Conservation (phyloP, 2,797 vertebrate genomes). For the Acanthurus lineatus region DNA sequence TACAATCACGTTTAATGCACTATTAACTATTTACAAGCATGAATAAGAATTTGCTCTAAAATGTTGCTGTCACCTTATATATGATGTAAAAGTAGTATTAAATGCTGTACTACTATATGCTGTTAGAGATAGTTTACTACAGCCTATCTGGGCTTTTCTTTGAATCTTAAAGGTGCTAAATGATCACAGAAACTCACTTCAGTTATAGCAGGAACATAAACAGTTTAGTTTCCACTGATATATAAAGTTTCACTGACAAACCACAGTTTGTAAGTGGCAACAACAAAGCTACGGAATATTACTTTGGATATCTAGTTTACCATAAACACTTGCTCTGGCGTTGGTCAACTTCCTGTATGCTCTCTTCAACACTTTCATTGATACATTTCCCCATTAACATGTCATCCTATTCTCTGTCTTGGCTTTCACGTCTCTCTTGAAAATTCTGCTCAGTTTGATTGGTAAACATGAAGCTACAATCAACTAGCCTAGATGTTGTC, state of each 20-base stretch:
- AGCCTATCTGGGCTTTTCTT: constrained; percentile 16
- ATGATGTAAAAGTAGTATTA: constrained; percentile 34
- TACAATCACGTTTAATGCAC: constrained; percentile 45
- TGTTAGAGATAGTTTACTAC: constrained; percentile 54
- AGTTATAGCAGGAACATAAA: constrained; percentile 47
- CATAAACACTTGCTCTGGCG: constrained; percentile 75
- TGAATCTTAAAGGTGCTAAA: constrained; percentile 48
- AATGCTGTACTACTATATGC: constrained; percentile 36
- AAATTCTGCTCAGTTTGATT: constrained; percentile 68
- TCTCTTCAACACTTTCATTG: constrained; percentile 78
- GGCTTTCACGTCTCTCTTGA: constrained; percentile 63
- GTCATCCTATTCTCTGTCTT: constrained; percentile 45
- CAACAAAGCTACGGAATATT: constrained; percentile 47
- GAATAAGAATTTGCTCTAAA: constrained; percentile 34
- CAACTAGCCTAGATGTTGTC: constrained; percentile 51
- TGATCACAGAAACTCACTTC: constrained; percentile 46
- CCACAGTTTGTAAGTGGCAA: constrained; percentile 25
- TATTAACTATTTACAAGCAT: constrained; percentile 61
- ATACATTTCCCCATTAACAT: constrained; percentile 50
- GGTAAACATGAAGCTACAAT: constrained; percentile 59
- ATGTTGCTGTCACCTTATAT: constrained; percentile 41
- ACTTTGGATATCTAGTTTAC: constrained; percentile 70
- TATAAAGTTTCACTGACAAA: constrained; percentile 36
- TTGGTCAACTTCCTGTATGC: constrained; percentile 77
- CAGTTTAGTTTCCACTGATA: constrained; percentile 37